Percentiles rank a stretch among this genome's conserved stretches.
phyloP scores from a whole-genome alignment of 2,797 vertebrate species.

The Austrolebias charrua region DNA sequence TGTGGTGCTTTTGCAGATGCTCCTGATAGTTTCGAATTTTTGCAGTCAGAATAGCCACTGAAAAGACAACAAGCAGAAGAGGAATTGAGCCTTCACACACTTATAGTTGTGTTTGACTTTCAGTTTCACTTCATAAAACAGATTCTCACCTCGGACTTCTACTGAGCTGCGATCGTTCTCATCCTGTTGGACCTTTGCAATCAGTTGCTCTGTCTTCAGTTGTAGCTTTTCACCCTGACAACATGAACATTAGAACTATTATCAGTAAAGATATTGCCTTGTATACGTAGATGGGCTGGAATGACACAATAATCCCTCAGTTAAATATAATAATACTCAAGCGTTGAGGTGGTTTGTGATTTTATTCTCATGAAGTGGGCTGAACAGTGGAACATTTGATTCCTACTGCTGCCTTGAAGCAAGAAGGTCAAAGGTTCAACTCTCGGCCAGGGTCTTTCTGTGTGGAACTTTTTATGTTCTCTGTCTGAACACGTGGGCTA shows the following conservation, averaged over 20 bases:
- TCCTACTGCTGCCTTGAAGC: too few relatives aligned
- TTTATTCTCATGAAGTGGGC: too few relatives aligned
- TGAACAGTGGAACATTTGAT: too few relatives aligned
- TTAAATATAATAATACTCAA: background rate
- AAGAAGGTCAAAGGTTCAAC: too few relatives aligned
- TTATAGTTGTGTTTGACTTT: background rate
- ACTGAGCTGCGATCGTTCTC: conserved; percentile 82
- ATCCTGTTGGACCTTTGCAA: conserved; percentile 85
- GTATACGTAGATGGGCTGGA: background rate
- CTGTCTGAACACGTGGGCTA: too few relatives aligned
- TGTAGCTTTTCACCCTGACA: conserved; percentile 87
- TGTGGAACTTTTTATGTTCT: too few relatives aligned
- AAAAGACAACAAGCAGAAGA: conserved; percentile 37
- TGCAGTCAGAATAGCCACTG: conserved; percentile 89
- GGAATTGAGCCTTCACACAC: background rate
- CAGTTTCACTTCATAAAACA: background rate
- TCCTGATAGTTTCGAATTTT: conserved; percentile 88
- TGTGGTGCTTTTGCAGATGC: conserved; percentile 87
- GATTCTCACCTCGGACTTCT: conserved; percentile 86
- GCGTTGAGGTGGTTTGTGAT: background rate
- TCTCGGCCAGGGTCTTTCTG: too few relatives aligned
- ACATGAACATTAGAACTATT: conserved; percentile 5
- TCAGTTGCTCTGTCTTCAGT: conserved; percentile 86
- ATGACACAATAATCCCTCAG: background rate
- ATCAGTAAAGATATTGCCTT: background rate